Base-by-base conservation (phyloP, 1,140 invertebrate species). In the honey bee (Apis mellifera) region DNA sequence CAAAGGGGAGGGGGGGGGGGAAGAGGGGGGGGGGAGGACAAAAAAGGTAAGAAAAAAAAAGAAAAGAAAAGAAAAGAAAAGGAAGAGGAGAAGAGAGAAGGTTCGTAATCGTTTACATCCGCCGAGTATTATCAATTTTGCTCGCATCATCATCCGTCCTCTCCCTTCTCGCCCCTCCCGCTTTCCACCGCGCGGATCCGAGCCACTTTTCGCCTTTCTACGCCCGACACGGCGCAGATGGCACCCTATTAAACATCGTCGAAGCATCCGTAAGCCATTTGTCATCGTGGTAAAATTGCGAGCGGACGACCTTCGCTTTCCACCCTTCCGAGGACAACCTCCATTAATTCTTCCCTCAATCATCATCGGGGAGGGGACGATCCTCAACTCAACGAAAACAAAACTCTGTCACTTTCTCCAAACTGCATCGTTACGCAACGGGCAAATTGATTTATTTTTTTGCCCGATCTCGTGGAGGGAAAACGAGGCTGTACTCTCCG, bases 111-210 rank as follows among this genome's bases (percentile, higher is more conserved):
- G 89, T 90, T 90, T 90, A 88, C 86, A 89, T 91, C 89, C 90
- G 87, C 88, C 80, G 83, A 42, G 89, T 78, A 90, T 90, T 90
- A 90, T 90, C 90, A 91, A 90, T 91, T 91, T 91, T 86, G 88
- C 84, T 90, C 90, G 85, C 89, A 89, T 90, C 89, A 90, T 85
- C 75, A 89, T 82, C 78, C 72, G 23, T 82, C 54, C 73, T 64
- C 80, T 59, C 75, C 23, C 68, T 32, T 86, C 54, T 86, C 85
- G 83, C 84, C 79, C 86, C 88, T 86, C 87, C 84, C 86, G 84
- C 83, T 89, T 86, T 83, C 83, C 86, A 70, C 69, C 68, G 75
- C 76, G 79, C 64, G 77, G 66, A 55, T 77, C 74, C 13, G 13
- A 62, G 82, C 84, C 65, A 84, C 82, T 80, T 89, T 88, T 86